Percentiles rank a stretch among this genome's conserved stretches.
These are phyloP conservation scores for Xestia rhomboidea DNA, from an alignment of 2,888 invertebrate species.

Conservation along the genomic window DNA sequence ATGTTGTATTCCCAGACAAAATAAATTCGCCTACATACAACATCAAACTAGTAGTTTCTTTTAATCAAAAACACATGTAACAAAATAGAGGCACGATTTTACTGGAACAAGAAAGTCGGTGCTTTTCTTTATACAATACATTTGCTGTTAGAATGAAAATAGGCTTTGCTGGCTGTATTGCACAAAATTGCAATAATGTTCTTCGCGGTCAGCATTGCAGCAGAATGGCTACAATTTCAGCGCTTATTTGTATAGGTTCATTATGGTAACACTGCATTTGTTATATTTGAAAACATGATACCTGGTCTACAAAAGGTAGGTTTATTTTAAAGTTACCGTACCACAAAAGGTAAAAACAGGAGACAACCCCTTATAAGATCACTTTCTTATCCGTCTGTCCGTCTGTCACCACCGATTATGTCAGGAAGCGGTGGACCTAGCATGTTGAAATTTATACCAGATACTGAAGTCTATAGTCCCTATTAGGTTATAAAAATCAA, in stretches of 20 bases:
- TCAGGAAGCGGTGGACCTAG: no score
- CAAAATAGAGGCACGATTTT: slow-evolving; percentile 4
- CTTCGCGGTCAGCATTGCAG: slow-evolving; percentile 11
- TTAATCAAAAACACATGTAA: slow-evolving; percentile 32
- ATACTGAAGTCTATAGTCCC: no score
- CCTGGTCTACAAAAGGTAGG: not conserved
- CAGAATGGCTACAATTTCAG: slow-evolving; percentile 8
- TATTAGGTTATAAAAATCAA: no score
- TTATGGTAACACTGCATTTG: not conserved
- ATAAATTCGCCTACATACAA: not conserved
- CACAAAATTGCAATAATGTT: slow-evolving; percentile 51
- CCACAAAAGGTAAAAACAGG: no score
- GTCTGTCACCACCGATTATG: no score
- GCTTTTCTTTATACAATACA: slow-evolving; percentile 19
- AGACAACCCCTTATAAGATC: no score
- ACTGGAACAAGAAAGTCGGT: slow-evolving; percentile 17
- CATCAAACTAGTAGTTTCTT: slow-evolving; percentile 22
- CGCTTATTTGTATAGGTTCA: not conserved
- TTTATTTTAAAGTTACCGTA: not conserved
- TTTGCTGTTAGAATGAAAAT: slow-evolving; percentile 25
- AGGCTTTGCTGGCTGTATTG: slow-evolving; percentile 35
- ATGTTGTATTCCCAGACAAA: slow-evolving; percentile 9
- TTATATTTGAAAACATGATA: not conserved
- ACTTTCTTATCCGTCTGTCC: no score
- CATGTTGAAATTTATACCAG: no score